Percentiles rank a stretch among this genome's conserved stretches.
Evolutionary conservation across 2,888 invertebrate species (phyloP).

Genomic region (Coronaproctus castanopsis): DNA sequence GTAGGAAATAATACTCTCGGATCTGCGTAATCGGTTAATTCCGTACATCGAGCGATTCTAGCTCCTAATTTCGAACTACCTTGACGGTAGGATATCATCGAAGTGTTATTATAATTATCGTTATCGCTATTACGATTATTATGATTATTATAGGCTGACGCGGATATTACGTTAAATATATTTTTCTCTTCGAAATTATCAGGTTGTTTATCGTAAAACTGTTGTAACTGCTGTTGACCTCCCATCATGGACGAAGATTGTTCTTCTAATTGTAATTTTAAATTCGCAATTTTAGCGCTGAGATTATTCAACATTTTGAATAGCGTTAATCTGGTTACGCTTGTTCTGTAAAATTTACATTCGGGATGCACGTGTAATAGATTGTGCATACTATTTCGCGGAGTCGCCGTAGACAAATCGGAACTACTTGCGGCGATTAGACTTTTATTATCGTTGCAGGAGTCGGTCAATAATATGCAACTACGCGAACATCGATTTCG

Average conservation of each 20-base stretch:
- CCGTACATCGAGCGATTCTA: slow-evolving; percentile 43
- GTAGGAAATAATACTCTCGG: slow-evolving; percentile 43
- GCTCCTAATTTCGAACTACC: slow-evolving; percentile 68
- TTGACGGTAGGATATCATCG: slow-evolving; percentile 39
- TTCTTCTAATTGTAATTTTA: slow-evolving; percentile 27
- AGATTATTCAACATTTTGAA: slow-evolving; percentile 23
- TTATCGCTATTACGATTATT: neutral
- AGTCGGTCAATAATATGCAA: neutral
- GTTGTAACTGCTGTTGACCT: neutral
- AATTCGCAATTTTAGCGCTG: slow-evolving; percentile 25
- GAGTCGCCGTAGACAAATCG: slow-evolving; percentile 23
- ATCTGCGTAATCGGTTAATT: slow-evolving; percentile 55
- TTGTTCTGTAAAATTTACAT: slow-evolving; percentile 10
- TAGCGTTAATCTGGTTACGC: slow-evolving; percentile 19
- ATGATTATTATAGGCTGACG: neutral
- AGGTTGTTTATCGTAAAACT: neutral
- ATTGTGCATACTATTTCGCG: slow-evolving; percentile 26
- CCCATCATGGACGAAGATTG: no score
- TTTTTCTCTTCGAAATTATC: neutral
- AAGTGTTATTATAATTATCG: neutral
- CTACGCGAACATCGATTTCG: slow-evolving; percentile 18
- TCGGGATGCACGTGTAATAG: slow-evolving; percentile 40
- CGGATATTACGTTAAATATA: neutral
- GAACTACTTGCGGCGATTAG: slow-evolving; percentile 15
- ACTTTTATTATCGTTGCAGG: neutral